Percentiles rank a stretch among this genome's conserved stretches.
These are phyloP conservation scores for Tipula vernalis DNA, from an alignment of 2,888 invertebrate genomes.

Conservation along the genomic window DNA sequence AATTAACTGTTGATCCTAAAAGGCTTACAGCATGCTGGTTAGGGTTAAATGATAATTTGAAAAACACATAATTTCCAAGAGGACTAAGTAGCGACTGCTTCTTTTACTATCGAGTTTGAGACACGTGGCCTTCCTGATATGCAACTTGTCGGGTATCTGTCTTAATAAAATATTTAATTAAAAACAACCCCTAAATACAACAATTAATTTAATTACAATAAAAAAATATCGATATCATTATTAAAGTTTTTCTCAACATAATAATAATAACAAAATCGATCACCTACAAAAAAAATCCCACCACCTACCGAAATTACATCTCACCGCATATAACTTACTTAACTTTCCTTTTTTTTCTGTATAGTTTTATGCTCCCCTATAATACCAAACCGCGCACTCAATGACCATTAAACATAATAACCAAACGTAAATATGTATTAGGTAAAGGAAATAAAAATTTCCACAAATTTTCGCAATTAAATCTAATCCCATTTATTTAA, in stretches of 20 bases:
- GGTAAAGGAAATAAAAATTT: background rate
- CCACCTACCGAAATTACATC: background rate
- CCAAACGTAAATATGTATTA: background rate
- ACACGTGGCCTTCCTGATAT: too few species aligned
- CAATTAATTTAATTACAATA: background rate
- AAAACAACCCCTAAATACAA: background rate
- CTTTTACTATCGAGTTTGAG: too few species aligned
- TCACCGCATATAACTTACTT: background rate
- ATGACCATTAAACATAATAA: background rate
- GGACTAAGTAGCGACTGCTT: too few species aligned
- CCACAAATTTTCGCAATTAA: background rate
- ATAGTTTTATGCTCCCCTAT: background rate
- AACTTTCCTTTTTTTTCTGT: background rate
- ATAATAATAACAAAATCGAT: background rate
- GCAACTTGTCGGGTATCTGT: too few species aligned
- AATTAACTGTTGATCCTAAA: too few species aligned
- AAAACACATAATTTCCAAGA: too few species aligned
- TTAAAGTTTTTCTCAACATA: background rate
- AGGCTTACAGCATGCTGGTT: too few species aligned
- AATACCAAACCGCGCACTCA: background rate
- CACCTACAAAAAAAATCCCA: background rate
- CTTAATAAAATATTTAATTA: background rate
- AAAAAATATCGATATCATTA: background rate
- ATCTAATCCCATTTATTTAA: background rate
- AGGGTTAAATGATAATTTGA: too few species aligned